Percentiles rank a stretch among this genome's conserved stretches.
Evolutionary conservation across 2,888 invertebrate species (phyloP).

Genomic region (Taenaris catops): DNA sequence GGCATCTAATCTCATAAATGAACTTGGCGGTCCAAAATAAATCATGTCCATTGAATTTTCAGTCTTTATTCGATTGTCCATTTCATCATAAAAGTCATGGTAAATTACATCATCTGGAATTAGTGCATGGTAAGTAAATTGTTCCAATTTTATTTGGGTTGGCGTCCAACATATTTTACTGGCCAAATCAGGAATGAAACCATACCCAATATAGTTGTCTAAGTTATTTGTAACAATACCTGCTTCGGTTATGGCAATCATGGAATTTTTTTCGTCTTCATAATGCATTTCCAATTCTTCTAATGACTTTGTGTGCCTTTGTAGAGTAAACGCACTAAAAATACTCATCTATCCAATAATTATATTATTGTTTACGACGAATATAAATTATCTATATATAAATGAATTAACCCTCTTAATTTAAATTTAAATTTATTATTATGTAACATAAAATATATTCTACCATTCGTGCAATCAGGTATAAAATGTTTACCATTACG

Average conservation of each 20-base stretch:
- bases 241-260: constrained; percentile 49
- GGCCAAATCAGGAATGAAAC: too few species aligned
- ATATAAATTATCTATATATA: too few species aligned
- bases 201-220: too few species aligned
- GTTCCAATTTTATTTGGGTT: too few species aligned
- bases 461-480: too few species aligned
- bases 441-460: too few species aligned
- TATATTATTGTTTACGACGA: neutral
- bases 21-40: constrained; percentile 56
- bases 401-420: too few species aligned
- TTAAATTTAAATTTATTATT: too few species aligned
- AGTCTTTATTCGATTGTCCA: constrained; percentile 45
- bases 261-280: constrained; percentile 65
- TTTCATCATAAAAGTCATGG: constrained; percentile 62
- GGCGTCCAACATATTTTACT: too few species aligned
- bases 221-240: constrained; percentile 32
- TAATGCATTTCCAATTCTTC: constrained; percentile 50
- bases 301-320: constrained; percentile 38
- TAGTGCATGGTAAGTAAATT: too few species aligned
- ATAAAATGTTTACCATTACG: too few species aligned
- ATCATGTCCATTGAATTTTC: constrained; percentile 64
- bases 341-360: neutral
- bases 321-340: constrained; percentile 6
- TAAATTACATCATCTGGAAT: constrained; percentile 30
- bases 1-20: constrained; percentile 59